Percentiles rank a stretch among this genome's conserved stretches.
These are phyloP conservation scores for Choristoneura fumiferana DNA, from an alignment of 1,140 invertebrate species.

Conservation along the genomic window DNA sequence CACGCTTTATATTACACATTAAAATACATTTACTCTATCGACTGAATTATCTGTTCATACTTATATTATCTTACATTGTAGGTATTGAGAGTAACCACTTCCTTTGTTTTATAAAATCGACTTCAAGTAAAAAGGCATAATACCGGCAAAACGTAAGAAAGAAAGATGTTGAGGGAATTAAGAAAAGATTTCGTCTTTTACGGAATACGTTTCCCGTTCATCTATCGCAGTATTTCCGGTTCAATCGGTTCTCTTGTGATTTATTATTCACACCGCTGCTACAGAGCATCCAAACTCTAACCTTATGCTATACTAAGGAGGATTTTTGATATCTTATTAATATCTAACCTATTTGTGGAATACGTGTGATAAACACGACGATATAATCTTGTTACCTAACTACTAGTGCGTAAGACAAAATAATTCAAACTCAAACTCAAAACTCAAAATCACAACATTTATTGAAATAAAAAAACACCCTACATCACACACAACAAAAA, in stretches of 20 bases:
- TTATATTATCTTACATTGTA: too few relatives aligned
- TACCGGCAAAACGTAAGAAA: background rate
- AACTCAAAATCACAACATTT: too few relatives aligned
- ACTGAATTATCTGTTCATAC: too few relatives aligned
- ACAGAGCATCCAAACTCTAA: background rate
- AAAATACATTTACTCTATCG: too few relatives aligned
- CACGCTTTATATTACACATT: too few relatives aligned
- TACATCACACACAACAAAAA: too few relatives aligned
- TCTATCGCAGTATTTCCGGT: background rate
- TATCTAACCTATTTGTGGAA: background rate
- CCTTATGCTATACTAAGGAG: background rate
- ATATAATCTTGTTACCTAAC: too few relatives aligned
- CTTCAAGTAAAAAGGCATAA: background rate
- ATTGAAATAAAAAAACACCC: too few relatives aligned
- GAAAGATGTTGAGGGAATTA: background rate
- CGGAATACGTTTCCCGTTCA: background rate
- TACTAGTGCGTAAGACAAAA: too few relatives aligned
- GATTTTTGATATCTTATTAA: background rate
- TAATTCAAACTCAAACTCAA: too few relatives aligned
- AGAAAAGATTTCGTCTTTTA: conserved; percentile 5
- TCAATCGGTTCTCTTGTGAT: background rate
- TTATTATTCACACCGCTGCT: background rate
- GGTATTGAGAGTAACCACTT: background rate
- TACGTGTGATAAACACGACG: too few relatives aligned
- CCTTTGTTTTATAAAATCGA: background rate